A percentile compares a stretch with the other conserved stretches of the same genome.
phyloP scores from a whole-genome alignment of 2,888 invertebrate species.

The Meloe dianella region DNA sequence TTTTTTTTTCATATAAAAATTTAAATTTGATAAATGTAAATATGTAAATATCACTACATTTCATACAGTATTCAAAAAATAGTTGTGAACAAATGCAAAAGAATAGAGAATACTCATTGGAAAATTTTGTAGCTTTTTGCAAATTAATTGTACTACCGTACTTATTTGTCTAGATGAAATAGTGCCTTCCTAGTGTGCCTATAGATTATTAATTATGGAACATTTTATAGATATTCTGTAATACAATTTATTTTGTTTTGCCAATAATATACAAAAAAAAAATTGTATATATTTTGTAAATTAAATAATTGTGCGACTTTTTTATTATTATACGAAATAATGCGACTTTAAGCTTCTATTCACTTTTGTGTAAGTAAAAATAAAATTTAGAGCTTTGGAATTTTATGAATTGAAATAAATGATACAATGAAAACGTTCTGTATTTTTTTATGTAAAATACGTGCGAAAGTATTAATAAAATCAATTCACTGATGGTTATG shows the following conservation, averaged over 20 bases:
- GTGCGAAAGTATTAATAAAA: no score
- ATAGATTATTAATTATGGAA: no score
- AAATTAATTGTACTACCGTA: slow-evolving; percentile 39
- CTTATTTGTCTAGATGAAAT: slow-evolving; percentile 46
- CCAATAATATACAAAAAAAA: slow-evolving; percentile 18
- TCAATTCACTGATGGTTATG: no score
- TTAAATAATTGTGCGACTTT: slow-evolving; percentile 31
- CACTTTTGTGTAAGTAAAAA: slow-evolving; percentile 6
- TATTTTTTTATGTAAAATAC: no score
- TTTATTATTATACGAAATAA: neutral
- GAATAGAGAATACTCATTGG: neutral
- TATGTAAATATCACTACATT: slow-evolving; percentile 46
- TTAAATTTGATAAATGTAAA: slow-evolving; percentile 44
- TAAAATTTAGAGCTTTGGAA: slow-evolving; percentile 1
- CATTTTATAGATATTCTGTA: neutral
- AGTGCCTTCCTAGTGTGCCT: slow-evolving; percentile 56
- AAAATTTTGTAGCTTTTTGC: slow-evolving; percentile 29
- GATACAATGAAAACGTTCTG: neutral
- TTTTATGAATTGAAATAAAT: slow-evolving; percentile 5
- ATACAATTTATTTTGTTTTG: neutral
- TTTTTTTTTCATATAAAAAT: slow-evolving; percentile 1
- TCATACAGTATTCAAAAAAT: slow-evolving; percentile 40
- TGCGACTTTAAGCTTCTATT: slow-evolving; percentile 1
- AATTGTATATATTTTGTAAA: slow-evolving; percentile 56
- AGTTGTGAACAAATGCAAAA: neutral